phyloP scores from a whole-genome alignment of 2,888 invertebrate genomes.

The Acanthacorydalis orientalis region DNA sequence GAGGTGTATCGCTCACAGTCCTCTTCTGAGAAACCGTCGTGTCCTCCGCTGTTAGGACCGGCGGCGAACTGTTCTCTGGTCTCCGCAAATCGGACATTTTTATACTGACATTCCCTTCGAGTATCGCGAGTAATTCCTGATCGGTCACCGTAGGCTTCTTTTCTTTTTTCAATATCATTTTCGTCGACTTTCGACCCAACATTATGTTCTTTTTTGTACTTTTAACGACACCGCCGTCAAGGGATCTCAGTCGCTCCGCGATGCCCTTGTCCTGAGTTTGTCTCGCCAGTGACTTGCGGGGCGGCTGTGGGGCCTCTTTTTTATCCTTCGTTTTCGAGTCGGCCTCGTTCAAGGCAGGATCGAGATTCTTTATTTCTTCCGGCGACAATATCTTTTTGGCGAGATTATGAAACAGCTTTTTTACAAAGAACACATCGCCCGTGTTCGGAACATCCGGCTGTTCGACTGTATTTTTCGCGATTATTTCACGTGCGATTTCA shows the following conservation, averaged over 20 bases:
- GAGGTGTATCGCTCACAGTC: conserved; percentile 11
- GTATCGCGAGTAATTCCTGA: conserved; percentile 35
- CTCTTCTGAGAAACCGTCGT: conserved; percentile 5
- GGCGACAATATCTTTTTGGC: conserved; percentile 25
- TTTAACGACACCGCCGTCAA: not conserved
- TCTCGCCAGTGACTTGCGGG: not conserved
- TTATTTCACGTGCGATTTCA: conserved; percentile 34
- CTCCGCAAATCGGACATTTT: conserved; percentile 22
- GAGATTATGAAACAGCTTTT: conserved; percentile 32
- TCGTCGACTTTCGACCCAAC: conserved; percentile 6
- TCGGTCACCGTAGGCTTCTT: conserved; percentile 23
- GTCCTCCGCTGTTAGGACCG: conserved; percentile 1
- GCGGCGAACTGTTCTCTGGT: conserved; percentile 5
- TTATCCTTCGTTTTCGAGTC: conserved; percentile 10
- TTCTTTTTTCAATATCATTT: conserved; percentile 10
- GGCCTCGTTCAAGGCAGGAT: conserved; percentile 13
- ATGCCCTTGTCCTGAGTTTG: not conserved
- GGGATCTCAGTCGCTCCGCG: not conserved
- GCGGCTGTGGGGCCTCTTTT: conserved; percentile 1
- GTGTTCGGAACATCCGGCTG: conserved; percentile 20
- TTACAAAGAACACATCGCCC: conserved; percentile 32
- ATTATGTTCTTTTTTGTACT: conserved; percentile 1
- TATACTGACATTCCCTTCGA: conserved; percentile 35
- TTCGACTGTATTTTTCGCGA: conserved; percentile 29
- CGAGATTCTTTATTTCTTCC: conserved; percentile 4